Evolutionary conservation across 2,113 vertebrate genomes (phyloP).

Genomic region (Sinocyclocheilus anshuiensis): DNA sequence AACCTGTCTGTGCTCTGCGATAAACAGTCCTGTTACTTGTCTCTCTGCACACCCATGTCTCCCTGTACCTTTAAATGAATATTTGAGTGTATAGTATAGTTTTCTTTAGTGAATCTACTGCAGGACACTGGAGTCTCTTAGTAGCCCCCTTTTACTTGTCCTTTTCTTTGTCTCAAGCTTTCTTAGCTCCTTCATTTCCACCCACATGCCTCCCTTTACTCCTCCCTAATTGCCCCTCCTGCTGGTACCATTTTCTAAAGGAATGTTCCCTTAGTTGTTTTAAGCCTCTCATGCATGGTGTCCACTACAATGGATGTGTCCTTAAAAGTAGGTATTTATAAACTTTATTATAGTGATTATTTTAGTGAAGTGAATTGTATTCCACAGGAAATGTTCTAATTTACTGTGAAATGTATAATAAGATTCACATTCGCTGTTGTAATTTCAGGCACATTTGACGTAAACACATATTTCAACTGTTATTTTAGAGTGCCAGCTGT

Average conservation of each 20-base stretch:
- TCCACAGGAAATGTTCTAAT: not conserved
- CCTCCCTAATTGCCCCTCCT: constrained; percentile 4
- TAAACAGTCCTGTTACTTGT: no score
- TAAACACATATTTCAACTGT: no score
- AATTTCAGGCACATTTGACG: no score
- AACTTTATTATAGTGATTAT: not conserved
- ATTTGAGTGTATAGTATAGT: not conserved
- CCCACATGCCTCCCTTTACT: not conserved
- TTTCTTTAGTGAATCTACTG: not conserved
- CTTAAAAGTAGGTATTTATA: no score
- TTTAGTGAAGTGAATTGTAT: not conserved
- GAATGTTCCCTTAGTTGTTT: not conserved
- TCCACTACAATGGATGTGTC: not conserved
- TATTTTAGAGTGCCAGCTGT: no score
- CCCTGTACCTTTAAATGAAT: not conserved
- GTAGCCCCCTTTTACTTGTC: not conserved
- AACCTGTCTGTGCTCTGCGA: no score
- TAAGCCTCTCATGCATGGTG: not conserved
- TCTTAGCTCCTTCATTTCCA: not conserved
- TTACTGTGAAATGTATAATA: no score
- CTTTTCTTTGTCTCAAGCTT: not conserved
- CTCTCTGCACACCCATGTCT: no score
- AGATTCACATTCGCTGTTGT: no score
- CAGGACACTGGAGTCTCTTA: not conserved
- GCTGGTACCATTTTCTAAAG: constrained; percentile 30